Base-by-base conservation (phyloP, 2,888 invertebrate genomes). In the Caenorhabditis japonica region DNA sequence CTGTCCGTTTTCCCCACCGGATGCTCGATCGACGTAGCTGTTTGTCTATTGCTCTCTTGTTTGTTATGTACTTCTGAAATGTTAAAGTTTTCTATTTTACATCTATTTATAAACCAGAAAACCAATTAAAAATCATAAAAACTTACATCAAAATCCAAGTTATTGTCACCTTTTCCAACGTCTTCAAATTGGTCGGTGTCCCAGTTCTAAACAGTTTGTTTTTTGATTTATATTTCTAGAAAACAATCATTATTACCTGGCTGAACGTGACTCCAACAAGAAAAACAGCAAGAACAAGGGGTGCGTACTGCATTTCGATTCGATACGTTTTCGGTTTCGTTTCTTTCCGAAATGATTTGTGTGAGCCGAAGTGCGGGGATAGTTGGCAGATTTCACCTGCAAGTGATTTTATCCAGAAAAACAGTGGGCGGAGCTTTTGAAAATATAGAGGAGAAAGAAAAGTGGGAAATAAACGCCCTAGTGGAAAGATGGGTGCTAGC, bases 11-110 rank as follows among this genome's bases (percentile, higher is more conserved):
- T 21, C 73, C 73, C 73, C 73, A 73, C 3, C 19, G 66, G 33
- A 73, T 66, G 38, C 73, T 73, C 12, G 73, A 73, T 4, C 66
- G 58, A 15, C 73, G 66, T 8, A 73, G 49, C 21, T 73, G 53
- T 15, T 49, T 55, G 25, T 60, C 56, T 19, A 73, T 52, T 17
- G 73, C 73, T 60, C 73, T 27, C 36, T 73, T 73, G 38, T 66
- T 38, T 15, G 62, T 58, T 33, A 64, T 51, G 33, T 61, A 69
- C 39, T 60, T 69, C 69, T 69, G 47, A 17, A 69, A 38, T 36
- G 15, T 15, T 4, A 23, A 12, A 47, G 21, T 21, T 27, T 15
- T 30, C 47, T 12, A 27, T 30, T 15, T 46, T n/a, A 46, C 27
- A 27, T 15, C 46, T 7, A 7, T 55, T 25, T 41, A 30, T 38